Evolutionary conservation across 2,888 invertebrate genomes (phyloP), one percentile per base, ranked within the genome.

Genomic region (Standfussiana lucernea): DNA sequence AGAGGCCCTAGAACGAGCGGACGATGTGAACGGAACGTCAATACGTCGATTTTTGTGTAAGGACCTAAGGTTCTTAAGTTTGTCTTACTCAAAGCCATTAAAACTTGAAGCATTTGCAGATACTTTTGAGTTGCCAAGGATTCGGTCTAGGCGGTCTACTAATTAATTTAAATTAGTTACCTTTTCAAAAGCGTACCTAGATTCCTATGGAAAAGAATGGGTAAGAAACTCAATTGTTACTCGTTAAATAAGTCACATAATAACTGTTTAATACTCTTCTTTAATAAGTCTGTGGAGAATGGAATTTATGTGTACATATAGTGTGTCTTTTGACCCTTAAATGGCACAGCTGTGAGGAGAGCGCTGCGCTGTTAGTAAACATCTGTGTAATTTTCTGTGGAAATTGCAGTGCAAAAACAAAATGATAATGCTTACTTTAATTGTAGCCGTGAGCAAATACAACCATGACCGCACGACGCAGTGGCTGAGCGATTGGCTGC

Each of bases 21-120:
- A n/a, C n/a, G n/a, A n/a, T n/a, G n/a, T n/a, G n/a, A n/a, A n/a
- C n/a, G n/a, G n/a, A n/a, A n/a, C n/a, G n/a, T n/a, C n/a, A n/a
- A n/a, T n/a, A n/a, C n/a, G n/a, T n/a, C n/a, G n/a, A n/a, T n/a
- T n/a, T n/a, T n/a, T n/a, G n/a, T n/a, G 37, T 6, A 5, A 37
- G 37, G 37, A 6, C 37, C 37, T 37, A 3, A 37, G 50, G 50
- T 50, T 50, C 10, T 50, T 24, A 50, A 62, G 50, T 32, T 37
- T 40, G 37, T 35, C n/a, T 7, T 40, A 56, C 42, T n/a, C 1
- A 10, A 70, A 50, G 28, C 72, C 35, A 72, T 62, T 79, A 32
- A 45, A 77, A 79, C 42, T 71, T 79, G 10, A 15, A 40, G 6
- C 32, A 53, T n/a, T 72, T n/a, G 18, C 40, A 71, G 28, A 71